Base-by-base conservation (phyloP, 2,888 invertebrate species). In the Habroteleia sp. region DNA sequence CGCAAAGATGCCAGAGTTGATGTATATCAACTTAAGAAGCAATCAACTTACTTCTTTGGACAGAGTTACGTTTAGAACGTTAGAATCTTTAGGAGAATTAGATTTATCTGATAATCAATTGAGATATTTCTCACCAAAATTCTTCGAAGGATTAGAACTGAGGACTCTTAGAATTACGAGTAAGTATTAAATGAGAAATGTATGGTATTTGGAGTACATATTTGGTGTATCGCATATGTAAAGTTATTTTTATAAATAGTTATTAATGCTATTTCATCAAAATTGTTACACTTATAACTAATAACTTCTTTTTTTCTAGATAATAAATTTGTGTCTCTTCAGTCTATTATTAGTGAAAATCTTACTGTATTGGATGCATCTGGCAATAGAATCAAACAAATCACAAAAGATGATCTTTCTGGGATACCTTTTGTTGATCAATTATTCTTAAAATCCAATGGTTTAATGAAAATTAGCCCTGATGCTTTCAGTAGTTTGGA, bases 41-140 rank as follows among this genome's bases (percentile, higher is more conserved):
- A 95, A 95, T 82, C 90, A 91, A 54, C 87, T 95, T 44, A 91
- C 90, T 46, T 90, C 91, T 2, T 89, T 93, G 81, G 91, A 92
- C 62, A 90, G 90, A 11, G 89, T 90, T 52, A 90, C 91, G 0
- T 94, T 95, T 86, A 91, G 91, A 66, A 90, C 91, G 13, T 89
- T 93, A 14, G 89, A 91, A 6, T 91, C 92, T 42, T 90, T 95
- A 56, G 93, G 93, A 84, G 94, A 94, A 82, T 87, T 95, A 17
- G 93, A 94, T 82, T 89, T 95, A 4, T 93, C 94, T 10, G 91
- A 93, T 77, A 95, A 95, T 83, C 89, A 91, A 3, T 90, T 95
- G 20, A 90, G 89, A 75, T 90, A 90, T 1, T 88, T 95, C 44
- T 92, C 93, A 0, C 87, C 90, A 4, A 91, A 91, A 6, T 89